These are phyloP conservation scores for Oreortyx pictus DNA, from an alignment of 2,797 vertebrate genomes.

Conservation along the genomic window DNA sequence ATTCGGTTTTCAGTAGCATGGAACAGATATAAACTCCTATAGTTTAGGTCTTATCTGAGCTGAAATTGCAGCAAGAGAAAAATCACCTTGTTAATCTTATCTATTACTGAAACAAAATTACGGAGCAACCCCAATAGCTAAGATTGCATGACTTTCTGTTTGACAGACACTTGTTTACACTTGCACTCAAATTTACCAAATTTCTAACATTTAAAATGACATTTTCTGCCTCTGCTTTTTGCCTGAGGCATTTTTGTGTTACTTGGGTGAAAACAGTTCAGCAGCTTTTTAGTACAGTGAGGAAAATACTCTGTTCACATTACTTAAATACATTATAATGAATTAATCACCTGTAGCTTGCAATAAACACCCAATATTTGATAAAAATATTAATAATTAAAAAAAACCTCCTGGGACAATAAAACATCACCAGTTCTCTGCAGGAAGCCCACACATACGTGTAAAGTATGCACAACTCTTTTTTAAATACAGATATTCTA, in stretches of 20 bases:
- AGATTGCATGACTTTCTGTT: background rate
- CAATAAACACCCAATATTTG: background rate
- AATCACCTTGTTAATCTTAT: background rate
- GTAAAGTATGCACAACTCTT: background rate
- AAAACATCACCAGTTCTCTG: background rate
- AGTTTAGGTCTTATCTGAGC: background rate
- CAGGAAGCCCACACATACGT: background rate
- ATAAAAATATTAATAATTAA: too few species aligned
- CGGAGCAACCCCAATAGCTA: background rate
- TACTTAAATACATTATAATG: conserved; percentile 33
- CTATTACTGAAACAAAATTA: background rate
- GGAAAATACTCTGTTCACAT: background rate
- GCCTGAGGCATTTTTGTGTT: background rate
- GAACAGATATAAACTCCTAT: background rate
- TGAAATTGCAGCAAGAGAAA: background rate
- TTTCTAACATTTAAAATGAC: background rate
- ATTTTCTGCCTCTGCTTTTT: background rate
- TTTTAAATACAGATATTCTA: conserved; percentile 20
- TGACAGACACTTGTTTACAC: background rate
- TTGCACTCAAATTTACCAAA: background rate
- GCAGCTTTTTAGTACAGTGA: background rate
- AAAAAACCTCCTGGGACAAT: background rate
- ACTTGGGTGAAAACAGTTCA: background rate
- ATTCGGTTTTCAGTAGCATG: background rate
- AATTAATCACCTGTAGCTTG: background rate